Evolutionary conservation across 1,140 invertebrate genomes (phyloP), one percentile per base, ranked within the genome.

Genomic region (Lordiphosa mommai): DNA sequence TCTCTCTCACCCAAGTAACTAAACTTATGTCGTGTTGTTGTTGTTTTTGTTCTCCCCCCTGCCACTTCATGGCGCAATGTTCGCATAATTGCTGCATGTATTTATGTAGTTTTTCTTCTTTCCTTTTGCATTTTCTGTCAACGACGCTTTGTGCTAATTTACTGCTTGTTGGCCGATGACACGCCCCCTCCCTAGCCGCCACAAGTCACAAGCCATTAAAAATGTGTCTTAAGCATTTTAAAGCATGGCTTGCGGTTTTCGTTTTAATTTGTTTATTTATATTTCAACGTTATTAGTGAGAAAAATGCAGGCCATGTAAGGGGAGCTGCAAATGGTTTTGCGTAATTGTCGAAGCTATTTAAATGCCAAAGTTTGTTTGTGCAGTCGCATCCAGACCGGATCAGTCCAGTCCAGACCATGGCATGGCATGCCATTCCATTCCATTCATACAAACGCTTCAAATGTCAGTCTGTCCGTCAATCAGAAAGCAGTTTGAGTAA

Each of bases 241-340:
- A 61, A 61, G 40, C 40, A 37, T 63, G 14, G 47, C 59, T 50
- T 36, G 52, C 23, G 40, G 14, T 47, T 67, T 43, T 40, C 16
- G 12, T 53, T 58, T 51, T 33, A 12, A 44, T 67, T 67, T 67
- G 63, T 67, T 67, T 67, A 58, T 34, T 59, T 30, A 12, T 44
- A 44, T 46, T 29, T 46, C 16, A 14, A 23, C 44, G 30, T 52
- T 68, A 72, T 72, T 72, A 79, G 68, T 57, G 46, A 33, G 61
- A 58, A 72, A 72, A 63, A 53, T 48, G 50, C 44, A 68, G 52
- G 47, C 64, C 60, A 44, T 55, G 74, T 82, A 80, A 80, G 67
- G 43, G 40, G 76, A 80, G 66, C 59, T 41, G 6, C 74, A 82
- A 74, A 80, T 80, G 74, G 46, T 67, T 82, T 77, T 73, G 70